Base-by-base conservation (phyloP, 2,888 invertebrate species). In the Luperina testacea region DNA sequence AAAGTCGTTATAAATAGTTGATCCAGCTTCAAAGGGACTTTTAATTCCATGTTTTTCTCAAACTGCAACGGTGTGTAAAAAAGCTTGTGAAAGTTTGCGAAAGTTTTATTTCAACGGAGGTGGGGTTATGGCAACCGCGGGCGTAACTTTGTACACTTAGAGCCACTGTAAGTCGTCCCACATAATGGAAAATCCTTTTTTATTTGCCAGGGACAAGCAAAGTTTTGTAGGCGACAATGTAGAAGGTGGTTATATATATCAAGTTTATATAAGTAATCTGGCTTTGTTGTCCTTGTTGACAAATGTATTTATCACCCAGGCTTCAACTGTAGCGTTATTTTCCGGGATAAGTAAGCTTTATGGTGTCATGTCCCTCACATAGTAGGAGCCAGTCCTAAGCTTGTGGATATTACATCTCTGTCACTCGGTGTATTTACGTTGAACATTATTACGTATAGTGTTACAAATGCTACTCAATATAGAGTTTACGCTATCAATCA, bases 171-270 rank as follows among this genome's bases (percentile, higher is more conserved):
- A 94, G 93, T 93, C 92, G 92, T 91, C 92, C 91, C 90, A 90
- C 91, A 91, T 94, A 94, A 94, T 93, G 93, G 92, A 90, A 94
- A 94, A 94, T 90, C 89, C 91, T 92, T 93, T 91, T 93, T 92
- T 93, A 92, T 94, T 93, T 90, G 89, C 85, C 90, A 89, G 85
- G 87, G 88, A 90, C 91, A 91, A 89, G 90, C 90, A 88, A 89
- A 90, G 90, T 91, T 93, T 92, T 92, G 90, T 89, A 86, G 82
- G 76, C 78, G 81, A 86, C 87, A 88, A 79, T 80, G 84, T 86
- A 75, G 76, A 75, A 84, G 78, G 76, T 85, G 68, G 75, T 83
- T 78, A 82, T 87, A 83, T 81, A 72, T 82, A 83, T 71, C 79
- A 81, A 87, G 80, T 88, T 88, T 88, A 84, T 89, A 83, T 87